A percentile compares a stretch with the other conserved stretches of the same genome.
These are phyloP conservation scores for Zootermopsis nevadensis DNA, from an alignment of 2,888 invertebrate species.

Conservation along the genomic window DNA sequence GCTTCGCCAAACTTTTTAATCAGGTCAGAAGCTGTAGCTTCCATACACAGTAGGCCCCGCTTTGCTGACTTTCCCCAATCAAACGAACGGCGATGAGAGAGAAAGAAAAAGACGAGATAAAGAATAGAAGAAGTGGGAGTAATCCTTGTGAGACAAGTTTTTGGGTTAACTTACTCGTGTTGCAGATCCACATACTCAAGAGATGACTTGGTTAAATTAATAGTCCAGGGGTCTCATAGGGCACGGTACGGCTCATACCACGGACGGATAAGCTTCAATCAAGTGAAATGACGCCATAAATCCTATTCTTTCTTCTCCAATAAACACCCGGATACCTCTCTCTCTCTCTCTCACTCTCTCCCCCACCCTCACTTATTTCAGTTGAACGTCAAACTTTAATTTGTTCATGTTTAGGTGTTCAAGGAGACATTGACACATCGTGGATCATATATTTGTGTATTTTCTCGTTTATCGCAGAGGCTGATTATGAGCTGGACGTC, in stretches of 20 bases:
- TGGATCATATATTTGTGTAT: too few species aligned
- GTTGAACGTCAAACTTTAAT: too few species aligned
- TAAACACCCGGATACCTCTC: slow-evolving; percentile 33
- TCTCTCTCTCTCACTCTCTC: neutral
- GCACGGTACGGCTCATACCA: slow-evolving; percentile 40
- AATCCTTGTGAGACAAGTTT: slow-evolving; percentile 26
- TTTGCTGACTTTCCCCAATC: slow-evolving; percentile 33
- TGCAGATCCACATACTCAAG: neutral
- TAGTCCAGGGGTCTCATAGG: slow-evolving; percentile 10
- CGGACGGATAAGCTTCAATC: slow-evolving; percentile 50
- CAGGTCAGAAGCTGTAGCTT: neutral
- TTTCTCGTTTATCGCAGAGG: too few species aligned
- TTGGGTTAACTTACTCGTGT: slow-evolving; percentile 12
- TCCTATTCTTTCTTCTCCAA: slow-evolving; percentile 49
- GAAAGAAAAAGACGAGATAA: neutral
- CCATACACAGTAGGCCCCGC: neutral
- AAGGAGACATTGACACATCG: too few species aligned
- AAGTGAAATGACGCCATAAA: slow-evolving; percentile 50
- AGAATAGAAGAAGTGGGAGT: neutral
- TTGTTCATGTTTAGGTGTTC: too few species aligned
- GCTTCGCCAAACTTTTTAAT: slow-evolving; percentile 13
- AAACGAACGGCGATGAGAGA: slow-evolving; percentile 10
- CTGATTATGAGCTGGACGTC: too few species aligned
- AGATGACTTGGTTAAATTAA: slow-evolving; percentile 41
- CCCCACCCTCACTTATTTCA: too few species aligned